Evolutionary conservation across 2,888 invertebrate species (phyloP).

Genomic region (Monochamus alternatus): DNA sequence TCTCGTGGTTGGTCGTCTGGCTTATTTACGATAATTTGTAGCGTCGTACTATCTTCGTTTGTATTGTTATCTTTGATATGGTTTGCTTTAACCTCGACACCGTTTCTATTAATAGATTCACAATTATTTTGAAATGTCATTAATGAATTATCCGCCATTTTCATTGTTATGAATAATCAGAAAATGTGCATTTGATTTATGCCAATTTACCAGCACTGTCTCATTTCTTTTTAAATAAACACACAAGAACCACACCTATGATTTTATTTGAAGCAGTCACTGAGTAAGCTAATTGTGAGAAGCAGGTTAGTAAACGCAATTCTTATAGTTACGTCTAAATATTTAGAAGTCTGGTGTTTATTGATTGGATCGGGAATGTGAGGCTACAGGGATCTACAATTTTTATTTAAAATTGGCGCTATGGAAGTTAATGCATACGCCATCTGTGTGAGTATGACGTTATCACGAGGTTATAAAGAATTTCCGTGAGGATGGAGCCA

Average conservation of each 20-base stretch:
- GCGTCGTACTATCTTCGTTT: constrained; percentile 54
- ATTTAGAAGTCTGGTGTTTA: constrained; percentile 49
- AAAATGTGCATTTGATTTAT: background rate
- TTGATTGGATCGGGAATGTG: constrained; percentile 45
- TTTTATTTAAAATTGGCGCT: constrained; percentile 14
- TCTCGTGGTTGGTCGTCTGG: constrained; percentile 46
- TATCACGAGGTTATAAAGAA: background rate
- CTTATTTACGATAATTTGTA: constrained; percentile 53
- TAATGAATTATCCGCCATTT: constrained; percentile 60
- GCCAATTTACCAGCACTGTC: constrained; percentile 36
- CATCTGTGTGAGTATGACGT: constrained; percentile 35
- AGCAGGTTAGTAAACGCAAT: constrained; percentile 39
- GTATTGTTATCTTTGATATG: constrained; percentile 46
- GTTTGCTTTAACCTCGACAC: constrained; percentile 55
- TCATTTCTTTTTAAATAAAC: constrained; percentile 33
- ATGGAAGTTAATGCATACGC: background rate
- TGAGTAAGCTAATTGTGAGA: constrained; percentile 24
- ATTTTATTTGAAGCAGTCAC: constrained; percentile 37
- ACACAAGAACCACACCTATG: constrained; percentile 31
- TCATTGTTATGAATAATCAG: constrained; percentile 51
- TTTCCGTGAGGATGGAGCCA: background rate
- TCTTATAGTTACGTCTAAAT: constrained; percentile 44
- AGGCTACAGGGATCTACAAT: constrained; percentile 34
- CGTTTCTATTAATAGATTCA: constrained; percentile 60
- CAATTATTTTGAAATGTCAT: constrained; percentile 59